A percentile compares a stretch with the other conserved stretches of the same genome.
phyloP scores from a whole-genome alignment of 2,113 vertebrate species.

The Corythoichthys intestinalis region DNA sequence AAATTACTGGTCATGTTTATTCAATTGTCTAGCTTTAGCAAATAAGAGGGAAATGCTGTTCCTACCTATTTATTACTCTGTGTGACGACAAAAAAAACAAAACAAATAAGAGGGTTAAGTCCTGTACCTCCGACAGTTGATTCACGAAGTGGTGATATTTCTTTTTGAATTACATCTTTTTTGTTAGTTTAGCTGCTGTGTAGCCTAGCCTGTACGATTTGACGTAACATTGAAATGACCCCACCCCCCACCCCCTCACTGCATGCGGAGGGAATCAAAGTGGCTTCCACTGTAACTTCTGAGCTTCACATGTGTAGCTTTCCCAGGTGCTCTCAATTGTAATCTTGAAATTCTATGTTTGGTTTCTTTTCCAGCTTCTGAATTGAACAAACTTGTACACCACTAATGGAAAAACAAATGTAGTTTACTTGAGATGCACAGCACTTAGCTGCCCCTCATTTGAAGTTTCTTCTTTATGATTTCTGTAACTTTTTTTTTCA shows the following conservation, averaged over 20 bases:
- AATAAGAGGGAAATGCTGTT: background rate
- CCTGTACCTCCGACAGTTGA: background rate
- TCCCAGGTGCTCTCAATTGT: background rate
- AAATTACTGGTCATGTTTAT: slow-evolving; percentile 1
- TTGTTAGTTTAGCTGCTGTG: slow-evolving; percentile 3
- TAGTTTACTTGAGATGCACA: background rate
- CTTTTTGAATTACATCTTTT: background rate
- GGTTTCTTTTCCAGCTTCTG: background rate
- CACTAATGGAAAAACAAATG: slow-evolving; percentile 17
- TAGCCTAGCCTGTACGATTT: slow-evolving; percentile 4
- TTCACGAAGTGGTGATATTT: background rate
- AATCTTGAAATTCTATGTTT: background rate
- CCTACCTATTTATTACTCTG: background rate
- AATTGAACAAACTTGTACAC: background rate
- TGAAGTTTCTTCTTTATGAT: slow-evolving; percentile 33
- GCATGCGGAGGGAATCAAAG: slow-evolving; percentile 27
- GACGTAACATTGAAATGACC: background rate
- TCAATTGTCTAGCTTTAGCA: background rate
- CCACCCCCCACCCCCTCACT: background rate
- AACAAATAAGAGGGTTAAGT: background rate
- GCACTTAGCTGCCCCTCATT: slow-evolving; percentile 37
- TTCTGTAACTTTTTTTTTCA: slow-evolving; percentile 65
- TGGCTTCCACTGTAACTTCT: background rate
- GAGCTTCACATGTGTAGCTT: slow-evolving; percentile 17
- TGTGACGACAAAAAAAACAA: slow-evolving; percentile 1